Percentiles rank a stretch among this genome's conserved stretches.
These are phyloP conservation scores for Lacanobia wlatinum DNA, from an alignment of 2,888 invertebrate genomes.

Conservation along the genomic window DNA sequence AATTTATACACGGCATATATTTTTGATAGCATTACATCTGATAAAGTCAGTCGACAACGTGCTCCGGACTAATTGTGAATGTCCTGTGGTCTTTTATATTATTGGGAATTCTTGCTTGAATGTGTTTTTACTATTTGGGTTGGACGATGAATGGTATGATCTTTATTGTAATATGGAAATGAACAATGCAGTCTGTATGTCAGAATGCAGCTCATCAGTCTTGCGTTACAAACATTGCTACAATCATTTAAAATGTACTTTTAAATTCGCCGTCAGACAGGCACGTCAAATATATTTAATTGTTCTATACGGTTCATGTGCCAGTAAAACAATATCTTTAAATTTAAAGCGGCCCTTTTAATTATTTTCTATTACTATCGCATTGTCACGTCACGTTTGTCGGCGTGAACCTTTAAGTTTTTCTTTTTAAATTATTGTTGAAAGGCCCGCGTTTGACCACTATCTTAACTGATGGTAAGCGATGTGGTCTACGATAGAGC, in stretches of 20 bases:
- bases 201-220: background rate
- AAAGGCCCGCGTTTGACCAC: no score
- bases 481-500: no score
- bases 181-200: background rate
- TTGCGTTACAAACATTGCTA: background rate
- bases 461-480: no score
- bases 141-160: background rate
- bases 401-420: no score
- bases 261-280: background rate
- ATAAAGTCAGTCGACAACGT: conserved; percentile 55
- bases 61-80: conserved; percentile 51
- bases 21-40: conserved; percentile 52
- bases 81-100: conserved; percentile 33
- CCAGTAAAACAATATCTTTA: no score
- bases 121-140: conserved; percentile 4
- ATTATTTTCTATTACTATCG: no score
- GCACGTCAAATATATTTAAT: no score
- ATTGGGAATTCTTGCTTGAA: conserved; percentile 26
- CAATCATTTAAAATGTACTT: background rate
- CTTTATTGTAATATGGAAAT: conserved; percentile 7
- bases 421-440: no score
- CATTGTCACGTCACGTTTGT: no score
- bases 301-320: no score
- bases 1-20: conserved; percentile 62
- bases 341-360: no score